phyloP scores from a whole-genome alignment of 2,797 vertebrate genomes.

The Coccyzus lansbergi region DNA sequence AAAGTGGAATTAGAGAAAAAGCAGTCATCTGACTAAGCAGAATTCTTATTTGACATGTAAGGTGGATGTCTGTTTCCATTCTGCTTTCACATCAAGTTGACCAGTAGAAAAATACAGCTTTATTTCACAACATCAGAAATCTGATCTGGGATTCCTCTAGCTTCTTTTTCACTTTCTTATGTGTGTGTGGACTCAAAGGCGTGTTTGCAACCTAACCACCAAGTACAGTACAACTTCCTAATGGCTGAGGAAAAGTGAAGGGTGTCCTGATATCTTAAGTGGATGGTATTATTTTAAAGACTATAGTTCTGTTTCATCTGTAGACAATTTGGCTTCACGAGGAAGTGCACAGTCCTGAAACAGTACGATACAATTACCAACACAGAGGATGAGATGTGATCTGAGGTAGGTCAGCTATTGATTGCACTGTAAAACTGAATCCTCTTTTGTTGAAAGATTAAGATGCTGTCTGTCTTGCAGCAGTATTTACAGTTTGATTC shows the following conservation, averaged over 20 bases:
- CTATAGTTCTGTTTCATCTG: conserved; percentile 55
- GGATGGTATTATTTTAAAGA: conserved; percentile 8
- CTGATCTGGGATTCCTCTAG: neutral
- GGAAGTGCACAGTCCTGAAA: neutral
- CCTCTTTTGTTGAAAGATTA: conserved; percentile 62
- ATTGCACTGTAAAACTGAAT: conserved; percentile 22
- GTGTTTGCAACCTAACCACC: neutral
- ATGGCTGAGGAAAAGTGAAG: conserved; percentile 71
- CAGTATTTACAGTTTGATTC: conserved; percentile 54
- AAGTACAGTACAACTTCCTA: neutral
- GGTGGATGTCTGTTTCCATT: neutral
- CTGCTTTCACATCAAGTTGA: neutral
- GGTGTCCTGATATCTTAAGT: conserved; percentile 72
- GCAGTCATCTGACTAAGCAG: neutral
- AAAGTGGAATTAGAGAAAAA: neutral
- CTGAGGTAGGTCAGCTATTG: conserved; percentile 72
- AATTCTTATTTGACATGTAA: neutral
- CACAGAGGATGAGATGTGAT: conserved; percentile 79
- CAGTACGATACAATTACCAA: conserved; percentile 31
- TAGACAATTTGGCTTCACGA: conserved; percentile 69
- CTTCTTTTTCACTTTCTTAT: neutral
- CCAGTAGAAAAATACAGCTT: neutral
- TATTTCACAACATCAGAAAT: neutral
- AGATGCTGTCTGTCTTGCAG: conserved; percentile 60
- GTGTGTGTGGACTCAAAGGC: neutral